Base-by-base conservation (phyloP, 2,113 vertebrate genomes). In the Melanostigma gelatinosum region DNA sequence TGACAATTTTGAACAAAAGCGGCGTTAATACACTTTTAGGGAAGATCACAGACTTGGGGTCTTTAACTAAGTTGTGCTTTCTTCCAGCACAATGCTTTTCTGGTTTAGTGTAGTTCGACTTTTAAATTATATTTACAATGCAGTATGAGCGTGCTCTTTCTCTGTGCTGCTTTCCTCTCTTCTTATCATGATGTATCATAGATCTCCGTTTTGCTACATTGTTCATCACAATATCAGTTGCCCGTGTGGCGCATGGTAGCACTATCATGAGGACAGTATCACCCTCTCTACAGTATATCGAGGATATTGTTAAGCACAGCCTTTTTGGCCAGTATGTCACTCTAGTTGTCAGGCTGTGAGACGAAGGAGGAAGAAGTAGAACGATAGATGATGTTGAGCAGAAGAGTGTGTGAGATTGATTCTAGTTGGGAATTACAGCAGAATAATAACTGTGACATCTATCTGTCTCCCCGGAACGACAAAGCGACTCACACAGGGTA, bases 391-490 rank as follows among this genome's bases (percentile, higher is more conserved):
- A 88, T 50, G 40, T 34, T 57, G 61, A 8, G 27, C n/a, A 64
- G 42, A 60, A 24, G 20, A 40, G 7, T 29, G 20, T n/a, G 38
- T 32, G 46, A 75, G 65, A 81, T 69, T 80, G 70, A 86, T 74
- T 76, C 42, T 67, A 69, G 64, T 36, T 24, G 38, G 61, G 76
- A 85, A 85, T 89, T 80, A 72, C 50, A 69, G 27, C 63, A 75
- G 58, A 78, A 80, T 64, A 85, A 85, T 57, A 83, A 83, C 62
- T 66, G 61, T 18, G 66, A 74, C 77, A 85, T 87, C 71, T 42
- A 18, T 75, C 40, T 67, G 32, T 72, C 80, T 72, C 29, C 64
- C 52, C 65, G 85, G 66, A 78, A 71, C 38, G 18, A 74, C 16
- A 57, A 44, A 54, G 24, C 54, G 75, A 82, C 50, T 82, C 71